phyloP scores from a whole-genome alignment of 2,113 vertebrate genomes.

The Pseudois nayaur region DNA sequence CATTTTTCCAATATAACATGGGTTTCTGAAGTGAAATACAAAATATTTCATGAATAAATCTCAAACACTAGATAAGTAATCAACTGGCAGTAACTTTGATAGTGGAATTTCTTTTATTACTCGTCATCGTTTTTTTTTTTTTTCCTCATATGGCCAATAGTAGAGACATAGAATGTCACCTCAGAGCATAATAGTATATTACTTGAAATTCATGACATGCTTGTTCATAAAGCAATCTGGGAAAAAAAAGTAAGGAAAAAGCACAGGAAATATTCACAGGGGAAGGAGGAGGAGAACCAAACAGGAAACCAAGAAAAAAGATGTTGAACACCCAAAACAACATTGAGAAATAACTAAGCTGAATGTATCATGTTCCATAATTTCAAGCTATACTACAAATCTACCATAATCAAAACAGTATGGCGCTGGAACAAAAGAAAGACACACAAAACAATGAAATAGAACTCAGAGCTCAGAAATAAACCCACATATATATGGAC shows the following conservation, averaged over 20 bases:
- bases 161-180: not conserved
- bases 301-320: not conserved
- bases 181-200: not conserved
- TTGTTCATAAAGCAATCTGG: slow-evolving; percentile 6
- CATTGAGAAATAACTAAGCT: not conserved
- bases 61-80: not conserved
- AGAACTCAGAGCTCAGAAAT: not conserved
- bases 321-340: not conserved
- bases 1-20: not conserved
- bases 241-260: not conserved
- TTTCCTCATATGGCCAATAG: not conserved
- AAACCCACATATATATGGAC: not conserved
- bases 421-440: not conserved
- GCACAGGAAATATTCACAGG: not conserved
- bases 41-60: slow-evolving; percentile 7
- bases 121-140: not conserved
- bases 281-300: not conserved
- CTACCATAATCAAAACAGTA: not conserved
- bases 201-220: not conserved
- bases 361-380: not conserved
- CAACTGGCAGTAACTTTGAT: not conserved
- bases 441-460: not conserved
- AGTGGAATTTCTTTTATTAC: not conserved
- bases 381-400: not conserved
- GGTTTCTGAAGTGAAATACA: not conserved